Evolutionary conservation across 1,140 invertebrate species (phyloP).

Genomic region (Dryas iulia): DNA sequence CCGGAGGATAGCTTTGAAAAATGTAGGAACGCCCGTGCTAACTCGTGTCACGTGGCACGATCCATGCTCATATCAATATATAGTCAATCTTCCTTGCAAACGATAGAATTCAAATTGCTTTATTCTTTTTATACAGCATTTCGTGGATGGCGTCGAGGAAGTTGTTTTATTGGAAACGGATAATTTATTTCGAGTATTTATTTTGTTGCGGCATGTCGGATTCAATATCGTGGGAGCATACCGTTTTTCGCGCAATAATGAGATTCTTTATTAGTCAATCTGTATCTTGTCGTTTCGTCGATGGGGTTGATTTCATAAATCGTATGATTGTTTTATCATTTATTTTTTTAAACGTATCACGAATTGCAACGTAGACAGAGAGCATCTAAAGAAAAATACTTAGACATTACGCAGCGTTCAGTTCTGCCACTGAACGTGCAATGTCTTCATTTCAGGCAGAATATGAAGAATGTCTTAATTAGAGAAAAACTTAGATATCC

Average conservation of each 20-base stretch:
- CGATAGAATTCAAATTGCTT: constrained; percentile 33
- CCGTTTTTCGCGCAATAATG: constrained; percentile 42
- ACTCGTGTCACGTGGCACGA: constrained; percentile 53
- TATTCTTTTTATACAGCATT: constrained; percentile 36
- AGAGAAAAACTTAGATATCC: no score
- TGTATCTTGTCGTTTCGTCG: constrained; percentile 30
- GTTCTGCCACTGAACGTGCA: no score
- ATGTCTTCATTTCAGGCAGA: no score
- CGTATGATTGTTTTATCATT: neutral
- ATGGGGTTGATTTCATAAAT: neutral
- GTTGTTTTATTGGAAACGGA: constrained; percentile 76
- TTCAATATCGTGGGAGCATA: constrained; percentile 67
- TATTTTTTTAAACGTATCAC: no score
- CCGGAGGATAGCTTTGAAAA: constrained; percentile 69
- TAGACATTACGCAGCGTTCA: no score
- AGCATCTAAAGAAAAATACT: no score
- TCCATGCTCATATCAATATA: constrained; percentile 12
- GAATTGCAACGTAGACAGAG: no score
- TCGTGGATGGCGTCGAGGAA: constrained; percentile 48
- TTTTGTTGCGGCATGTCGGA: constrained; percentile 57
- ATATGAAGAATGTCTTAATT: no score
- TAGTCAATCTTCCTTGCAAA: constrained; percentile 29
- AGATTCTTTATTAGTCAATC: constrained; percentile 45
- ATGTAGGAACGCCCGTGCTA: constrained; percentile 50
- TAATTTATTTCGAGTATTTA: constrained; percentile 78